These are phyloP conservation scores for Odontophorus gujanensis DNA, from an alignment of 2,113 vertebrate genomes.

Conservation along the genomic window DNA sequence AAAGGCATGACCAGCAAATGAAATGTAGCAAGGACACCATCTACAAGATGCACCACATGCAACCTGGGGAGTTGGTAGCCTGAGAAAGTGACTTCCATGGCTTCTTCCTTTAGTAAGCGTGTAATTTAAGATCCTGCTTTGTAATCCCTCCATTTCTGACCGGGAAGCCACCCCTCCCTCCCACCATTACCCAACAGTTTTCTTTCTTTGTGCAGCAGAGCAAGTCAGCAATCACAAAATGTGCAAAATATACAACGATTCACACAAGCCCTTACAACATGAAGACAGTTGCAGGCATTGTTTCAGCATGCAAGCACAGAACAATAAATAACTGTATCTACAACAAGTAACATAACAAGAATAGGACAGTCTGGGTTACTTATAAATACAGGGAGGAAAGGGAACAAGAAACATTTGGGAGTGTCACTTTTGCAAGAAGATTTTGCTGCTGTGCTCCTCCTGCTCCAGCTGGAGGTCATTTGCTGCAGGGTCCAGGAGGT, in stretches of 20 bases:
- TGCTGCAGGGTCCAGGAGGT: not conserved
- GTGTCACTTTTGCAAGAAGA: slow-evolving; percentile 11
- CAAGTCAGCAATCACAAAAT: slow-evolving; percentile 77
- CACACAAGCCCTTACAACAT: slow-evolving; percentile 74
- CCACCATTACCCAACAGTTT: slow-evolving; percentile 55
- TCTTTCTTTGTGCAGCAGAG: slow-evolving; percentile 78
- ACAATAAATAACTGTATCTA: slow-evolving; percentile 92
- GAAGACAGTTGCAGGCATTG: slow-evolving; percentile 77
- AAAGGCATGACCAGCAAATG: slow-evolving; percentile 66
- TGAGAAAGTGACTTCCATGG: slow-evolving; percentile 66
- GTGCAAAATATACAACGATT: slow-evolving; percentile 85
- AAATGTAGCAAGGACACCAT: slow-evolving; percentile 64
- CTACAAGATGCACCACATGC: slow-evolving; percentile 39
- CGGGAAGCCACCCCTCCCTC: slow-evolving; percentile 34
- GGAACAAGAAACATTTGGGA: slow-evolving; percentile 44
- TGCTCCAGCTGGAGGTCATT: not conserved
- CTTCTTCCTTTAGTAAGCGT: slow-evolving; percentile 59
- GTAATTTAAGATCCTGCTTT: slow-evolving; percentile 63
- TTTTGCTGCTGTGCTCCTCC: not conserved
- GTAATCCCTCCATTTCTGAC: slow-evolving; percentile 71
- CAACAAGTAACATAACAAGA: slow-evolving; percentile 74
- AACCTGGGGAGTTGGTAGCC: slow-evolving; percentile 45
- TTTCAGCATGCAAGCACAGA: slow-evolving; percentile 86
- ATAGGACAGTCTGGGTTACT: slow-evolving; percentile 70
- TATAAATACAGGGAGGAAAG: slow-evolving; percentile 78